phyloP scores from a whole-genome alignment of 1,140 invertebrate genomes.

The Pachyrhynchus sulphureomaculatus region DNA sequence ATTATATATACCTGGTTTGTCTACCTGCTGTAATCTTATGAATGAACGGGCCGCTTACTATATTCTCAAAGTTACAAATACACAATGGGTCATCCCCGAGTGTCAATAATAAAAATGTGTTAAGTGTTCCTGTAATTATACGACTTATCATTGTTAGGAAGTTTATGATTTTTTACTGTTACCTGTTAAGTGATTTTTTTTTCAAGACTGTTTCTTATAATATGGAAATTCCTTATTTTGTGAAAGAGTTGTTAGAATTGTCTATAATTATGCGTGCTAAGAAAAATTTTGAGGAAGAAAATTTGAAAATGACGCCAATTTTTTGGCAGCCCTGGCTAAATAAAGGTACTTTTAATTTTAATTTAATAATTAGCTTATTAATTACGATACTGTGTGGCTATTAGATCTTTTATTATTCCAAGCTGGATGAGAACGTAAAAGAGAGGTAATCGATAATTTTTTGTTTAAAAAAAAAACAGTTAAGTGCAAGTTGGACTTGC shows the following conservation, averaged over 20 bases:
- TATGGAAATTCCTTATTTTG: conserved; percentile 43
- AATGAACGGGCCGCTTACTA: conserved; percentile 45
- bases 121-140: conserved; percentile 25
- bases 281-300: conserved; percentile 7
- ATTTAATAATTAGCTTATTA: conserved; percentile 12
- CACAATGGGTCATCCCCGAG: conserved; percentile 34
- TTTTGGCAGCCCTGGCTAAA: conserved; percentile 49
- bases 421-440: no score
- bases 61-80: conserved; percentile 29
- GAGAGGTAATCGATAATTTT: no score
- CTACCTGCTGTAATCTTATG: conserved; percentile 48
- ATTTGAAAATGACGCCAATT: conserved; percentile 5
- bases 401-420: no score
- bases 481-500: no score
- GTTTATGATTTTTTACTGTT: background rate
- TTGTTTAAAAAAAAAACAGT: no score
- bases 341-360: conserved; percentile 36
- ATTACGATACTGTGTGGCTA: background rate
- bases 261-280: conserved; percentile 37
- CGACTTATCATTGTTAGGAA: background rate
- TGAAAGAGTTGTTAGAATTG: conserved; percentile 37
- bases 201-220: background rate
- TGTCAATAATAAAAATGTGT: conserved; percentile 24
- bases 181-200: background rate
- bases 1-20: conserved; percentile 46